phyloP scores from a whole-genome alignment of 2,888 invertebrate genomes.

The Drosophila emarginata region DNA sequence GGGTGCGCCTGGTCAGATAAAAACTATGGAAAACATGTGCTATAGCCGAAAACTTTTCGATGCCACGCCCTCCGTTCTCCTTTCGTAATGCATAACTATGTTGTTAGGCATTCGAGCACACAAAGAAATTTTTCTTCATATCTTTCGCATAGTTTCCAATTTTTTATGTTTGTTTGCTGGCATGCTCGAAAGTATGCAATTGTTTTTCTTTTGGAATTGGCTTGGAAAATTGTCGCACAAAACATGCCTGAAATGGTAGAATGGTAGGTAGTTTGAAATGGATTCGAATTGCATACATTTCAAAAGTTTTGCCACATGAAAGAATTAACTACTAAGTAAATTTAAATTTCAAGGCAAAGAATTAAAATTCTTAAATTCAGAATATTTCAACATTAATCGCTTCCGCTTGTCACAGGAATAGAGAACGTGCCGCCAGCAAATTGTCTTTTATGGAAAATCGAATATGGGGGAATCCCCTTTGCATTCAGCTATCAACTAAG shows the following conservation, averaged over 20 bases:
- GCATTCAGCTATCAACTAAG: not conserved
- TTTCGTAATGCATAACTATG: conserved; percentile 12
- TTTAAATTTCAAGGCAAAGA: not conserved
- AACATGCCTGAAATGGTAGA: conserved; percentile 29
- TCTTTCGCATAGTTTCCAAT: conserved; percentile 27
- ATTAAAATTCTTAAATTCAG: not conserved
- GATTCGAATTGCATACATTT: not conserved
- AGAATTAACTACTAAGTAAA: not conserved
- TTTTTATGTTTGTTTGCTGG: conserved; percentile 10
- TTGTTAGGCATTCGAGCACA: conserved; percentile 51
- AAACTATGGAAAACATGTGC: conserved; percentile 38
- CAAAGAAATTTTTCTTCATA: conserved; percentile 46
- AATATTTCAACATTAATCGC: not conserved
- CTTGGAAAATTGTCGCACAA: conserved; percentile 45
- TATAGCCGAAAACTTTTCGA: conserved; percentile 35
- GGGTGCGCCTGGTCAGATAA: conserved; percentile 25
- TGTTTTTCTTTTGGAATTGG: conserved; percentile 8
- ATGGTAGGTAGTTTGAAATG: conserved; percentile 22
- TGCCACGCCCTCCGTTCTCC: conserved; percentile 35
- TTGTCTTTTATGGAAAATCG: conserved; percentile 23
- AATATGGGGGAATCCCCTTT: conserved; percentile 7
- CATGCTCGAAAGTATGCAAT: conserved; percentile 35
- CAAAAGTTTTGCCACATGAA: not conserved
- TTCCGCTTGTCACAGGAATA: not conserved
- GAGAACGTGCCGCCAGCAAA: conserved; percentile 14